Base-by-base conservation (phyloP, 2,113 vertebrate species). In the Gobius niger region DNA sequence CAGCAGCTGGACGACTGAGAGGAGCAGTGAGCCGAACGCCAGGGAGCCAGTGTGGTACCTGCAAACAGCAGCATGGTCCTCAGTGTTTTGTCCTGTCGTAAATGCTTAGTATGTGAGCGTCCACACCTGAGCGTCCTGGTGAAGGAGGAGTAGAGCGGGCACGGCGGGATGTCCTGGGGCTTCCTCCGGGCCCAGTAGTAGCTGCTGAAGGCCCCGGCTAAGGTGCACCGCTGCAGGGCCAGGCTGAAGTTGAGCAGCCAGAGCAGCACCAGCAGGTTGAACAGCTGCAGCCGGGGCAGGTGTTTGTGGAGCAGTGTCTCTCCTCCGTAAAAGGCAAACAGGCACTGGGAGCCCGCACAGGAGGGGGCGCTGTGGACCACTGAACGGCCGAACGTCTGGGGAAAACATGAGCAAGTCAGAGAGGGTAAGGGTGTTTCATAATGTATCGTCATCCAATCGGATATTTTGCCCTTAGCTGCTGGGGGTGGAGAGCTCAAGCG, bases 1-100 rank as follows among this genome's bases (percentile, higher is more conserved):
- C 74, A 96, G 84, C 46, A 95, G 76, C 60, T 97, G 96, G 60
- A 95, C 84, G 63, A 93, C 12, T 53, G 95, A 93, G 73, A 98
- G 91, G 89, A 97, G 93, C 75, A 98, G 90, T 57, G 96, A 92
- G 59, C 96, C 96, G 63, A 96, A 96, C 6, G 96, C 96, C 80
- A 98, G 84, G 0, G 96, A 96, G 42, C 96, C 96, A 15, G 95
- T 96, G 86, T 98, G 96, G 86, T 95, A 98, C 57, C 96, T 98
- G 19, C 9, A 34, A 9, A 73, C 5, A 64, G 74, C 14, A 60
- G 65, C 16, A 15, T 3, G n/a, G 13, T 51, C 13, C n/a, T n/a
- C n/a, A n/a, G n/a, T n/a, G n/a, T n/a, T n/a, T n/a, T n/a, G n/a
- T n/a, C n/a, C n/a, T n/a, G n/a, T n/a, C n/a, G 9, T 16, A 18